Conservation (phyloP, 1,140 invertebrate species). For the Argopecten irradians region DNA sequence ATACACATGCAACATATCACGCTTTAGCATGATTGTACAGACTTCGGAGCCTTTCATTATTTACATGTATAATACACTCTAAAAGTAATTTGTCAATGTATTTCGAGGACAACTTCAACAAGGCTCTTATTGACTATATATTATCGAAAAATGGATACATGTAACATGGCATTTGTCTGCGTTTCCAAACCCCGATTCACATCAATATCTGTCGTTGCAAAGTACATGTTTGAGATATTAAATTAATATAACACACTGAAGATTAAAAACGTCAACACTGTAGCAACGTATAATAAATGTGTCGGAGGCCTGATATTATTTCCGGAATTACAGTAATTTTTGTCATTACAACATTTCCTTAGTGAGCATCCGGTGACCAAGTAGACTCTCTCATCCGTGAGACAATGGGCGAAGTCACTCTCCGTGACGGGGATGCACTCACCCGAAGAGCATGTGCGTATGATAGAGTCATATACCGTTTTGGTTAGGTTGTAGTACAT, state of each 20-base stretch:
- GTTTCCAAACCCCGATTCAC: background rate
- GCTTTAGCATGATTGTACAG: too few relatives aligned
- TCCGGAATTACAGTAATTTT: constrained; percentile 39
- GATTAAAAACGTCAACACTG: background rate
- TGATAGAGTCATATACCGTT: constrained; percentile 19
- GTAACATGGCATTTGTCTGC: background rate
- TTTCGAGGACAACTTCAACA: too few relatives aligned
- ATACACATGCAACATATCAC: too few relatives aligned
- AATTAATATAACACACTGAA: background rate
- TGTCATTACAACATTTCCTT: constrained; percentile 34
- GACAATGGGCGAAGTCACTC: background rate
- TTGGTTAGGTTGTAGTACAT: constrained; percentile 30
- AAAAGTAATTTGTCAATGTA: too few relatives aligned
- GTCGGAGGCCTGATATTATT: background rate
- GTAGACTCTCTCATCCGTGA: background rate
- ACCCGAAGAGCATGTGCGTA: constrained; percentile 33
- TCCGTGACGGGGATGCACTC: constrained; percentile 25
- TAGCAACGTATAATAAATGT: background rate
- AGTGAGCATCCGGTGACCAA: constrained; percentile 31
- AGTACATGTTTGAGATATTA: background rate
- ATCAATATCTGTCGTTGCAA: background rate
- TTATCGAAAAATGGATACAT: background rate
- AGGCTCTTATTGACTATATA: background rate
- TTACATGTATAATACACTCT: too few relatives aligned
- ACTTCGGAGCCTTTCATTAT: too few relatives aligned